Percentiles rank a stretch among this genome's conserved stretches.
phyloP scores from a whole-genome alignment of 2,888 invertebrate species.

The Sinelater perroti region DNA sequence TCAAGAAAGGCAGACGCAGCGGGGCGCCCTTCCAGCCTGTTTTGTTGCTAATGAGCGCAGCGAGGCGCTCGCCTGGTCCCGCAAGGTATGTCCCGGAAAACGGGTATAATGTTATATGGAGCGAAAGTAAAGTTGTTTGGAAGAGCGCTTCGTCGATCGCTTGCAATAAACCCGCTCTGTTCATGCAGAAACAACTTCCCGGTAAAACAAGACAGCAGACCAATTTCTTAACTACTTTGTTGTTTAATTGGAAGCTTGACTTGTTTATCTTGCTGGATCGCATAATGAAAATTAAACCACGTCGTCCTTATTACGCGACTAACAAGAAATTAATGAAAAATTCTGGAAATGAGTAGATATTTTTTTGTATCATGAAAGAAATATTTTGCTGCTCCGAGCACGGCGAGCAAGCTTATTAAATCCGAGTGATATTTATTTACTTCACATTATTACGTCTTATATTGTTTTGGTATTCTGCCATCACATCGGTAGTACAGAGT shows the following conservation, averaged over 20 bases:
- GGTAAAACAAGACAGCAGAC: slow-evolving; percentile 33
- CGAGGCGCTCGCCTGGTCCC: slow-evolving; percentile 25
- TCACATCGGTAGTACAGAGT: too few relatives aligned
- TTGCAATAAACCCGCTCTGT: slow-evolving; percentile 45
- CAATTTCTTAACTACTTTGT: slow-evolving; percentile 30
- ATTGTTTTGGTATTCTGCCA: too few relatives aligned
- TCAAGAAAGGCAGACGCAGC: slow-evolving; percentile 24
- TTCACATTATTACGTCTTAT: too few relatives aligned
- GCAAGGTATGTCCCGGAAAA: slow-evolving; percentile 28
- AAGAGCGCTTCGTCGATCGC: slow-evolving; percentile 43
- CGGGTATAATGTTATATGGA: slow-evolving; percentile 44
- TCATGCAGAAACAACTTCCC: slow-evolving; percentile 43
- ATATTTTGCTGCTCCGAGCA: too few relatives aligned
- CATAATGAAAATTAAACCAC: not conserved
- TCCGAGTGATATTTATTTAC: too few relatives aligned
- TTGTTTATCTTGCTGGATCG: slow-evolving; percentile 6
- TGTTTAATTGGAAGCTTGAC: slow-evolving; percentile 26
- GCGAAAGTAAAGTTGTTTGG: slow-evolving; percentile 47
- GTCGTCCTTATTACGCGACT: not conserved
- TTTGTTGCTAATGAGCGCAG: slow-evolving; percentile 36
- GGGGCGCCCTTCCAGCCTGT: slow-evolving; percentile 27
- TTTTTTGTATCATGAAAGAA: too few relatives aligned
- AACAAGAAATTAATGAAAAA: not conserved
- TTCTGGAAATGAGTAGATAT: too few relatives aligned
- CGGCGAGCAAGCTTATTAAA: too few relatives aligned